Percentiles rank a stretch among this genome's conserved stretches.
These are phyloP conservation scores for Plemyria rubiginata DNA, from an alignment of 2,888 invertebrate genomes.

Conservation along the genomic window DNA sequence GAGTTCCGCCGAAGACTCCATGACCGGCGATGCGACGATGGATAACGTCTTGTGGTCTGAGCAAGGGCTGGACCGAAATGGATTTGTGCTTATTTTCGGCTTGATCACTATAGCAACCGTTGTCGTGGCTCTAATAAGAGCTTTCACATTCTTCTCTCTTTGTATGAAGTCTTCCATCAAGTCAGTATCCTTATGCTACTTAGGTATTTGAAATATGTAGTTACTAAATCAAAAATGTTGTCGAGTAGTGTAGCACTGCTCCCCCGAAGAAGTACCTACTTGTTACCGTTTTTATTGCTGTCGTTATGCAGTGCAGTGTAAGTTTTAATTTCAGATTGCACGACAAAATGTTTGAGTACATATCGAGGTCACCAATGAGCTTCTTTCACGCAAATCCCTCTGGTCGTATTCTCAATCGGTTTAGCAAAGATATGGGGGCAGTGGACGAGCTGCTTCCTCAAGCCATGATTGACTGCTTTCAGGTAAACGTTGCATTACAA, in stretches of 20 bases:
- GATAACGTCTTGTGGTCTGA: slow-evolving; percentile 70
- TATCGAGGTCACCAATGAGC: slow-evolving; percentile 79
- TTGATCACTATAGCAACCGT: slow-evolving; percentile 83
- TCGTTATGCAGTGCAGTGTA: not conserved
- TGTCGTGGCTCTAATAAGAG: slow-evolving; percentile 85
- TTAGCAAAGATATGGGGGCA: slow-evolving; percentile 94
- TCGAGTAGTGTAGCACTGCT: too few species aligned
- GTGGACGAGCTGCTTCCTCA: slow-evolving; percentile 92
- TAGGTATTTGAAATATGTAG: too few species aligned
- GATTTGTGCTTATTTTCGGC: slow-evolving; percentile 82
- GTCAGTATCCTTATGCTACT: slow-evolving; percentile 53
- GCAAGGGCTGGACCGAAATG: slow-evolving; percentile 61
- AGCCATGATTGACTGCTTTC: slow-evolving; percentile 88
- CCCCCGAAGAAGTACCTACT: too few species aligned
- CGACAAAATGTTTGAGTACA: slow-evolving; percentile 87
- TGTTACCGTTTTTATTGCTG: too few species aligned
- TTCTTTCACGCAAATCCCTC: slow-evolving; percentile 94
- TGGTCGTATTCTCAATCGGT: slow-evolving; percentile 90
- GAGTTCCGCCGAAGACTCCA: slow-evolving; percentile 72
- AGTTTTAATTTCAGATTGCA: slow-evolving; percentile 79
- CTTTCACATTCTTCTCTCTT: slow-evolving; percentile 87
- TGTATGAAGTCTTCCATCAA: slow-evolving; percentile 88
- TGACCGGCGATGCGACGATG: slow-evolving; percentile 71
- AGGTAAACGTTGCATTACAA: slow-evolving; percentile 58
- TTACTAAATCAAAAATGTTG: too few species aligned